Percentiles rank a stretch among this genome's conserved stretches.
phyloP scores from a whole-genome alignment of 2,113 vertebrate species.

The Osmerus eperlanus region DNA sequence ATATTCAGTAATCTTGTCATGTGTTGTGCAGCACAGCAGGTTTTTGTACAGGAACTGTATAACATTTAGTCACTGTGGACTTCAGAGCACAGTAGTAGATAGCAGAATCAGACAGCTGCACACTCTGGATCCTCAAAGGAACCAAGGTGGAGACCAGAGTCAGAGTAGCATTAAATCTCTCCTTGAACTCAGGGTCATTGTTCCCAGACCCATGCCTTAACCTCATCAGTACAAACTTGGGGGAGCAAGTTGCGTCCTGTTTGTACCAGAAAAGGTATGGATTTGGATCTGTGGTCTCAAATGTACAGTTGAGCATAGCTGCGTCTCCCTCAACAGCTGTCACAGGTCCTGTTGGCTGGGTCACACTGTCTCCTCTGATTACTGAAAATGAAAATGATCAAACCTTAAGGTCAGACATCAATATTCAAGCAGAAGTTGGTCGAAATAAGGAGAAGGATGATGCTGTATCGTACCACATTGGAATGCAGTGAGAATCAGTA shows the following conservation, averaged over 20 bases:
- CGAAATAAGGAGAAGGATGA: too few species aligned
- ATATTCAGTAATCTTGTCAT: too few species aligned
- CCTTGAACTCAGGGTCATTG: background rate
- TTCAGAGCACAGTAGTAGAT: constrained; percentile 13
- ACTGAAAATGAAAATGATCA: too few species aligned
- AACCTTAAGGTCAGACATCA: too few species aligned
- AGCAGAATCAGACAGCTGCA: constrained; percentile 7
- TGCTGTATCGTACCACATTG: too few species aligned
- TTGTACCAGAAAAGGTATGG: background rate
- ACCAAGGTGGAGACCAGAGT: background rate
- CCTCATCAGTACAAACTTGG: background rate
- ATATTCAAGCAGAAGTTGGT: too few species aligned
- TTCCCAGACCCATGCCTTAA: background rate
- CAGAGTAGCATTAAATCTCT: background rate
- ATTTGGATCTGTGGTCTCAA: background rate
- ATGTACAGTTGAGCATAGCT: background rate
- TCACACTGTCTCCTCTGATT: constrained; percentile 1
- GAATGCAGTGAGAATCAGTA: too few species aligned
- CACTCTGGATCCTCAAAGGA: constrained; percentile 10
- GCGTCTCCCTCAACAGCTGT: background rate
- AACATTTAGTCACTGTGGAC: background rate
- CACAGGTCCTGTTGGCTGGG: background rate
- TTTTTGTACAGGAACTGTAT: background rate
- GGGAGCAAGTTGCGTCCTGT: background rate
- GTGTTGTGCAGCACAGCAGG: background rate